Percentiles rank a stretch among this genome's conserved stretches.
phyloP scores from a whole-genome alignment of 2,113 vertebrate species.

The Tragelaphus buxtoni region DNA sequence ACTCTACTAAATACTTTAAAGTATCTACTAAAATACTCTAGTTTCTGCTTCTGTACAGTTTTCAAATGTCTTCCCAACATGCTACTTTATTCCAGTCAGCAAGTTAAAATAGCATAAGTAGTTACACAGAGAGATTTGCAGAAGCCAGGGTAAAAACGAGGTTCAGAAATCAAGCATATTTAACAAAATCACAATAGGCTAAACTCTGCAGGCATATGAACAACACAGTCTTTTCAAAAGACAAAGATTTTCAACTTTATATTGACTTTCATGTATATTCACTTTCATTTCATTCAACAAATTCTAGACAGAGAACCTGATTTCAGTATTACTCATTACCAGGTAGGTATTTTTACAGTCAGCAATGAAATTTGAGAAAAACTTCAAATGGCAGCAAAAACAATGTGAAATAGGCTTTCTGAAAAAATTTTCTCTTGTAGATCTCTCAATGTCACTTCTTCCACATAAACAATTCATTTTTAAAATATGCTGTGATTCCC shows the following conservation, averaged over 20 bases:
- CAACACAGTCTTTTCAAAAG: background rate
- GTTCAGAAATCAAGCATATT: background rate
- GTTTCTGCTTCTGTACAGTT: background rate
- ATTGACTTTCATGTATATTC: background rate
- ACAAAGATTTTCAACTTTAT: background rate
- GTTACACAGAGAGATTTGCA: background rate
- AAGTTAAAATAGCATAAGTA: background rate
- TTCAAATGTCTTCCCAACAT: background rate
- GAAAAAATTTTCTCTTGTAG: constrained; percentile 63
- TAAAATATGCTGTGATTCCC: constrained; percentile 63
- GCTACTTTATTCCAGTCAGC: background rate
- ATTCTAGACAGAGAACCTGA: constrained; percentile 2
- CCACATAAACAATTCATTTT: constrained; percentile 69
- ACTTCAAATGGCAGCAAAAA: background rate
- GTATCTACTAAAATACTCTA: background rate
- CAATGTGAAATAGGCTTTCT: constrained; percentile 35
- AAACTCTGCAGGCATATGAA: background rate
- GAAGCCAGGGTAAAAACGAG: background rate
- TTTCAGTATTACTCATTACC: background rate
- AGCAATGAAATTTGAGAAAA: constrained; percentile 55
- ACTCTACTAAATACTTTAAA: background rate
- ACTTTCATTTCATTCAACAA: constrained; percentile 48
- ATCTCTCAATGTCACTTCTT: constrained; percentile 66
- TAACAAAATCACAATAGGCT: background rate
- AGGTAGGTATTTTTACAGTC: constrained; percentile 56